Percentiles rank a stretch among this genome's conserved stretches.
Conservation (phyloP, 2,113 vertebrate genomes). For the Lophius piscatorius region DNA sequence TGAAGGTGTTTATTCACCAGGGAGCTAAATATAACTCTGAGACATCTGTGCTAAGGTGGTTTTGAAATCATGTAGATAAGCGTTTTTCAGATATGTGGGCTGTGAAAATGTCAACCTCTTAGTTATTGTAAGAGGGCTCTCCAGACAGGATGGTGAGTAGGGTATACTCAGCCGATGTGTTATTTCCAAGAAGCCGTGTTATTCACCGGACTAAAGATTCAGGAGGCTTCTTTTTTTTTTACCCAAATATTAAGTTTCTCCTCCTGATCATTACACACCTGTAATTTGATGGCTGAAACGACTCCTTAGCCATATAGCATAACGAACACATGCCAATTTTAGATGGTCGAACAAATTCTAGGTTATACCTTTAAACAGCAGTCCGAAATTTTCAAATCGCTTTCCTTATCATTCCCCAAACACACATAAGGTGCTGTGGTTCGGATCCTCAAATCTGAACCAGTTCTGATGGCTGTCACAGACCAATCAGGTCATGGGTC, state of each 20-base stretch:
- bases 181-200: slow-evolving; percentile 21
- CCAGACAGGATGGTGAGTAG: slow-evolving; percentile 29
- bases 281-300: slow-evolving; percentile 46
- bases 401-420: not conserved
- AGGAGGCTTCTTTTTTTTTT: slow-evolving; percentile 12
- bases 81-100: slow-evolving; percentile 34
- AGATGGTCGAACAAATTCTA: slow-evolving; percentile 30
- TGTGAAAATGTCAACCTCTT: slow-evolving; percentile 36
- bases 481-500: slow-evolving; percentile 55
- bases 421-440: slow-evolving; percentile 11
- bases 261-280: slow-evolving; percentile 36
- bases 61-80: slow-evolving; percentile 58
- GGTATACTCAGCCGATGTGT: slow-evolving; percentile 9
- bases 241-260: slow-evolving; percentile 47
- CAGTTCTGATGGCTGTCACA: slow-evolving; percentile 52
- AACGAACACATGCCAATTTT: slow-evolving; percentile 34
- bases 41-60: slow-evolving; percentile 45
- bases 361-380: slow-evolving; percentile 25
- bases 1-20: slow-evolving; percentile 46
- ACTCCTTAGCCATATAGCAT: slow-evolving; percentile 7
- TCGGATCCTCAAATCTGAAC: slow-evolving; percentile 31
- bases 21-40: slow-evolving; percentile 60
- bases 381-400: not conserved
- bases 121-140: slow-evolving; percentile 19
- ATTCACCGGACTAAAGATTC: slow-evolving; percentile 15